Evolutionary conservation across 2,113 vertebrate species (phyloP).

Genomic region (Copsychus sechellarum): DNA sequence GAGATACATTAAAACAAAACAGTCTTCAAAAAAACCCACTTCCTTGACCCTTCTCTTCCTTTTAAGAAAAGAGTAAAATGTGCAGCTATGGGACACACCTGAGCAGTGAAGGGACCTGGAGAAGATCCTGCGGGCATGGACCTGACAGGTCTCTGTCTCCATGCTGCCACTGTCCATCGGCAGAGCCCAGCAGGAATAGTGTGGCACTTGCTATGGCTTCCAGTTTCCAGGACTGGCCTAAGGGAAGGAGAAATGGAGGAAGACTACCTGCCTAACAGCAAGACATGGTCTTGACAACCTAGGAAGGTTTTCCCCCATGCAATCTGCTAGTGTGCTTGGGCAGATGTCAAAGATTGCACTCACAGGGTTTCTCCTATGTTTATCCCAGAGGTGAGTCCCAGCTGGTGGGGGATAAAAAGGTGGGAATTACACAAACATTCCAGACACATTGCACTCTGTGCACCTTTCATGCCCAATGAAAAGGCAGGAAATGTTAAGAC

Average conservation of each 20-base stretch:
- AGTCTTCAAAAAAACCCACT: rapidly evolving
- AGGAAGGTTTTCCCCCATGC: not conserved
- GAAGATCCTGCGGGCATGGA: not conserved
- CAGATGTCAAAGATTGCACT: not conserved
- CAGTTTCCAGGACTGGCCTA: not conserved
- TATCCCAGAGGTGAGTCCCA: not conserved
- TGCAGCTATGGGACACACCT: rapidly evolving
- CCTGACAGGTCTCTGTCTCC: not conserved
- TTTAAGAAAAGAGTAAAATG: not conserved
- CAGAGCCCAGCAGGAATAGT: not conserved
- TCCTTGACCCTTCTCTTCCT: not conserved
- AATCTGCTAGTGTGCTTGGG: not conserved
- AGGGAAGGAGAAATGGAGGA: not conserved
- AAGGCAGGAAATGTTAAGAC: constrained; percentile 73
- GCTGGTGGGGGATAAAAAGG: not conserved
- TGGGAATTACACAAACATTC: constrained; percentile 48
- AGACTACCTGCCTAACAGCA: not conserved
- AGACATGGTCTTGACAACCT: not conserved
- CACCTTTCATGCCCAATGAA: constrained; percentile 52
- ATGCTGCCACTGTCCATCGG: rapidly evolving
- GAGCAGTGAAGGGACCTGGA: not conserved
- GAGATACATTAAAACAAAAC: not conserved
- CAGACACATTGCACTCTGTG: not conserved
- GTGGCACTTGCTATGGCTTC: not conserved
- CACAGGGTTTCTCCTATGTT: not conserved